Conservation (phyloP, 2,888 invertebrate species). For the Thumatha senex region DNA sequence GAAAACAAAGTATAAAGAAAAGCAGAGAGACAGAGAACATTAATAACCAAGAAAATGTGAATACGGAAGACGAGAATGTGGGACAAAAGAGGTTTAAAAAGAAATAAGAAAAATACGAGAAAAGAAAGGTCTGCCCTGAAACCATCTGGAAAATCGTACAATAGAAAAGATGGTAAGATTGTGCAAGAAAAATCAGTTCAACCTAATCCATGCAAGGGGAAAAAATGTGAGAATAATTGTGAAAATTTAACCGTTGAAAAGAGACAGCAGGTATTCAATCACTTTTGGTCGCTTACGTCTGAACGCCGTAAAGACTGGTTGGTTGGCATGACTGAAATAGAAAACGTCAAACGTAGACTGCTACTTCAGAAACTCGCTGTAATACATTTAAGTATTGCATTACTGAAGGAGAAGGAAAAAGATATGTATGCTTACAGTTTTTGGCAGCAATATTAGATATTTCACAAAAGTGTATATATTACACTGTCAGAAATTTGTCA, state of each 20-base stretch:
- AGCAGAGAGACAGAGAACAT: too few relatives aligned
- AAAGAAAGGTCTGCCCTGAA: neutral
- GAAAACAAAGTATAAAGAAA: too few relatives aligned
- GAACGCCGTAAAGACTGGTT: neutral
- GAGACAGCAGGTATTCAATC: neutral
- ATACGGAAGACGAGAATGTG: neutral
- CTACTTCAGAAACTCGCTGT: neutral
- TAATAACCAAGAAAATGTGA: too few relatives aligned
- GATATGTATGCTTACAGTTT: constrained; percentile 3
- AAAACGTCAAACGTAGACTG: neutral
- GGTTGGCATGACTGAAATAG: neutral
- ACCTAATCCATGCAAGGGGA: neutral
- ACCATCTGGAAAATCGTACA: neutral
- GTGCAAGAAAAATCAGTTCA: neutral
- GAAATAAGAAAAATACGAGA: neutral
- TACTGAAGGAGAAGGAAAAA: neutral
- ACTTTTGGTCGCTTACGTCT: neutral
- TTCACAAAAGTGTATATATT: neutral
- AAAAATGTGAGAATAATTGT: neutral
- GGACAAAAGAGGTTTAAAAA: neutral
- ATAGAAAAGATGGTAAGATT: neutral
- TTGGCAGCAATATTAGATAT: constrained; percentile 1
- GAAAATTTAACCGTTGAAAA: neutral
- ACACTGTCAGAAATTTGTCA: constrained; percentile 1
- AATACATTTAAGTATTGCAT: neutral